Evolutionary conservation across 2,888 invertebrate genomes (phyloP).

Genomic region (Netelia fuscicornis): DNA sequence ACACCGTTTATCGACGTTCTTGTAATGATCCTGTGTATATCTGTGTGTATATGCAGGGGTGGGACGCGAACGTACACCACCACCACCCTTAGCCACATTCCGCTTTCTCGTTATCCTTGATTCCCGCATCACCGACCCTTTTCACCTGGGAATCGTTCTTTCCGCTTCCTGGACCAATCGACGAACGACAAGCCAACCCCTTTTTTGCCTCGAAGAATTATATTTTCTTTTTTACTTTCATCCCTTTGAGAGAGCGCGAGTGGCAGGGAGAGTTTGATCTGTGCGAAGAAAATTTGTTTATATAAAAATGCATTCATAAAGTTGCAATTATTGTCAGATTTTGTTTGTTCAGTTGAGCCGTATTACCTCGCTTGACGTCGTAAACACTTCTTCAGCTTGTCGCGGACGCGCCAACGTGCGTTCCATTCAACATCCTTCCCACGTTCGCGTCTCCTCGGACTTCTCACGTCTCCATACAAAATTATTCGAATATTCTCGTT

Average conservation of each 20-base stretch:
- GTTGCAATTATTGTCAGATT: too few species aligned
- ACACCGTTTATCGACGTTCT: background rate
- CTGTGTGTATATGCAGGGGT: background rate
- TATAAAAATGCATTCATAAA: too few species aligned
- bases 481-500: conserved; percentile 49
- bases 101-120: conserved; percentile 19
- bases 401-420: background rate
- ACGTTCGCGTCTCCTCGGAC: background rate
- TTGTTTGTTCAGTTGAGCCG: background rate
- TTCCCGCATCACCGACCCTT: conserved; percentile 4
- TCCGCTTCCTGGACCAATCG: background rate
- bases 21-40: background rate
- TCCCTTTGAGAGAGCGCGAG: background rate
- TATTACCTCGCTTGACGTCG: background rate
- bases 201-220: background rate
- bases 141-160: background rate
- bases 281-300: too few species aligned
- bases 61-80: too few species aligned
- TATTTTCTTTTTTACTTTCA: background rate
- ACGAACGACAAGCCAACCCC: background rate
- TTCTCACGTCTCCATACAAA: conserved; percentile 15
- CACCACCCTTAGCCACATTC: conserved; percentile 12
- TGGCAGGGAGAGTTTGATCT: too few species aligned
- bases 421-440: background rate
- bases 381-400: background rate